Conservation (phyloP, 2,888 invertebrate species). For the Drosophila quinaria region DNA sequence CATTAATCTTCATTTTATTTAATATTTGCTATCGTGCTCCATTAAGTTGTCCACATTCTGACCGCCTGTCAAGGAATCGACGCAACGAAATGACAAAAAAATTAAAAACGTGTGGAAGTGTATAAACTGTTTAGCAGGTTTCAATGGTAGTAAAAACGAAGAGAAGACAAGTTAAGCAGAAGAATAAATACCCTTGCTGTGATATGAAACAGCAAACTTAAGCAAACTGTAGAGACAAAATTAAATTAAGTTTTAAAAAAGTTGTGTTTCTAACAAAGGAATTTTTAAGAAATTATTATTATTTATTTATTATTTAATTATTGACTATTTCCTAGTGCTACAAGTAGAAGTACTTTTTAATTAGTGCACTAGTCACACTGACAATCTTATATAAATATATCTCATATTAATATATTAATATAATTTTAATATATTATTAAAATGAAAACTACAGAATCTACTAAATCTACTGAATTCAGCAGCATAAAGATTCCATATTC, state of each 20-base stretch:
- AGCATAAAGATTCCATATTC: too few species aligned
- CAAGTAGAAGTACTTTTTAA: too few species aligned
- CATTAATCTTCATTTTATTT: slow-evolving; percentile 54
- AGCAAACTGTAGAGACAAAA: neutral
- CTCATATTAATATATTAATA: too few species aligned
- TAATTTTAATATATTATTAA: neutral
- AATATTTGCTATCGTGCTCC: slow-evolving; percentile 10
- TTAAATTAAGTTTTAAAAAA: neutral
- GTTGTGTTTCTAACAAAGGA: neutral
- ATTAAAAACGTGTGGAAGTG: slow-evolving; percentile 9
- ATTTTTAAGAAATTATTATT: neutral
- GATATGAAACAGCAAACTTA: neutral
- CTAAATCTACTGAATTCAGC: too few species aligned
- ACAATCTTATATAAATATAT: too few species aligned
- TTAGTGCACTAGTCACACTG: too few species aligned
- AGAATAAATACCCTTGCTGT: neutral
- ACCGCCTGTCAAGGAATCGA: slow-evolving; percentile 9
- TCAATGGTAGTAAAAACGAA: neutral
- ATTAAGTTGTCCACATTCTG: slow-evolving; percentile 16
- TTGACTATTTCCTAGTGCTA: too few species aligned
- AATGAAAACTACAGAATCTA: neutral
- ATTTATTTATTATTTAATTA: too few species aligned
- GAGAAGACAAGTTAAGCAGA: neutral
- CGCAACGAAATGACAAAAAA: slow-evolving; percentile 16
- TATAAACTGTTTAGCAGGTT: slow-evolving; percentile 15